A percentile compares a stretch with the other conserved stretches of the same genome.
phyloP scores from a whole-genome alignment of 1,140 invertebrate genomes.

The Macrobrachium nipponense region DNA sequence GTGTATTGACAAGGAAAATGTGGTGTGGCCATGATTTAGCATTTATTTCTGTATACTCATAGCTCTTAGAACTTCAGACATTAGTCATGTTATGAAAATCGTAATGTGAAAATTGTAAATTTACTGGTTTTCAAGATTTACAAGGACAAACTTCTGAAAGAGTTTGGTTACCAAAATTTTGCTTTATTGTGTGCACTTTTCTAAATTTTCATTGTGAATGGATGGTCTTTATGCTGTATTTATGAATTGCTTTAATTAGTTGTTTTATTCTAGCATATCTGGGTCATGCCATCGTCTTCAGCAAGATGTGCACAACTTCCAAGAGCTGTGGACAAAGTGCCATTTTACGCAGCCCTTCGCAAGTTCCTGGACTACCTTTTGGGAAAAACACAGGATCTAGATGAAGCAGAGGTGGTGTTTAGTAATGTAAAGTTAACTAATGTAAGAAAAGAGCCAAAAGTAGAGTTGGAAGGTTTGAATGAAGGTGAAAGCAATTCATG shows the following conservation, averaged over 20 bases:
- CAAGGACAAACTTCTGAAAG: no score
- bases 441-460: slow-evolving; percentile 13
- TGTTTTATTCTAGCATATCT: slow-evolving; percentile 84
- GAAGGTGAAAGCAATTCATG: neutral
- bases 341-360: slow-evolving; percentile 95
- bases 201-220: no score
- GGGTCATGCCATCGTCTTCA: slow-evolving; percentile 98
- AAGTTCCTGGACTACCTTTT: slow-evolving; percentile 95
- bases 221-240: slow-evolving; percentile 72
- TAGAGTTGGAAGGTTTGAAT: neutral
- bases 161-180: no score
- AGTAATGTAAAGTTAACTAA: slow-evolving; percentile 54
- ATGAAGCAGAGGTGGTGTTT: slow-evolving; percentile 93
- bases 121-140: no score
- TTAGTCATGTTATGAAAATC: no score
- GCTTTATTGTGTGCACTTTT: no score
- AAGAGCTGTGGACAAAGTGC: slow-evolving; percentile 95
- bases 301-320: slow-evolving; percentile 95
- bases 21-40: no score
- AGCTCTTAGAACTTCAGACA: no score
- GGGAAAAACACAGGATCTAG: slow-evolving; percentile 84
- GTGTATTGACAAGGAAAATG: no score
- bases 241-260: slow-evolving; percentile 56
- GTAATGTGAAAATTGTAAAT: no score
- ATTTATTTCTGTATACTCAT: no score